Conservation (phyloP, 2,797 vertebrate species). For the Echeneis naucrates region DNA sequence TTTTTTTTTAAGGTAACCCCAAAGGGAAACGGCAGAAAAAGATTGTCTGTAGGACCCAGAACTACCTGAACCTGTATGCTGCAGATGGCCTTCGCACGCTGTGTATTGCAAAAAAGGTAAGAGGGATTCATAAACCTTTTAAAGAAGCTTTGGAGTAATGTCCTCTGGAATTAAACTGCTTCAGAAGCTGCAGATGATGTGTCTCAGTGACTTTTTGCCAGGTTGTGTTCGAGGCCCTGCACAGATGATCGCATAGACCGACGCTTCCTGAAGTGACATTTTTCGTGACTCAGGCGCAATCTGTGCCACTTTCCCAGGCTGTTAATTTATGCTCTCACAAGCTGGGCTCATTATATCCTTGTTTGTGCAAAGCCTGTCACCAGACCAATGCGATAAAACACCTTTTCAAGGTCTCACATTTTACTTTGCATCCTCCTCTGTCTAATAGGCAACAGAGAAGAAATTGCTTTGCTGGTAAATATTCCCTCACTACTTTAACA, state of each 20-base stretch:
- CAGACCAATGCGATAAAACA: conserved; percentile 58
- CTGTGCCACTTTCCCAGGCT: conserved; percentile 72
- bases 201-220: conserved; percentile 44
- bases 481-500: conserved; percentile 2
- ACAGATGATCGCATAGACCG: conserved; percentile 63
- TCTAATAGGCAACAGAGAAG: conserved; percentile 29
- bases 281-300: conserved; percentile 76
- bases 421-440: conserved; percentile 43
- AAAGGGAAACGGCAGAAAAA: conserved; percentile 92
- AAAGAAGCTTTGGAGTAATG: conserved; percentile 14
- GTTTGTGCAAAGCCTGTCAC: conserved; percentile 46
- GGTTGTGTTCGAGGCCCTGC: conserved; percentile 43
- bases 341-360: conserved; percentile 58
- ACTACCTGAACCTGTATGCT: conserved; percentile 95
- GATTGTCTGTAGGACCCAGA: conserved; percentile 93
- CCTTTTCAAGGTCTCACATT: conserved; percentile 62
- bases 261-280: conserved; percentile 64
- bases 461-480: conserved; percentile 13
- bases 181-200: conserved; percentile 15
- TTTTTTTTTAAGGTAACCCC: conserved; percentile 83
- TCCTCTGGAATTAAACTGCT: conserved; percentile 13
- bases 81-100: conserved; percentile 94
- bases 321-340: conserved; percentile 74
- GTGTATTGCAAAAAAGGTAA: conserved; percentile 98
- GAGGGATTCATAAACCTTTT: neutral